Evolutionary conservation across 2,113 vertebrate genomes (phyloP).

Genomic region (Podilymbus podiceps): DNA sequence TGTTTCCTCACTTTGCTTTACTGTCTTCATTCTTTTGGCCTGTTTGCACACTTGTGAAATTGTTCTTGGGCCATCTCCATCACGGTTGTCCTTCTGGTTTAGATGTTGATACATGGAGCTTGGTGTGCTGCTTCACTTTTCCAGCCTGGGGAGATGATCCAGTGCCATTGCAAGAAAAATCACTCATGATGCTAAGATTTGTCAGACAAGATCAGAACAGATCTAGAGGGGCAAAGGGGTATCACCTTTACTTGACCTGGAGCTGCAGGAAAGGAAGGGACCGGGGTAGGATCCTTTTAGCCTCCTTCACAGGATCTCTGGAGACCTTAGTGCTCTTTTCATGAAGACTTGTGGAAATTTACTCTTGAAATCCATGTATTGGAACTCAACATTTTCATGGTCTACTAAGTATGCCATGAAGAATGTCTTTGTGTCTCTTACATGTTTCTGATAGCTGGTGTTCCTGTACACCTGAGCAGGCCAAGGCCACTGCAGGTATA

Average conservation of each 20-base stretch:
- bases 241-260: neutral
- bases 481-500: too few relatives aligned
- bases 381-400: neutral
- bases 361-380: neutral
- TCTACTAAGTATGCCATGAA: neutral
- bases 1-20: neutral
- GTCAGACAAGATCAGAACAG: neutral
- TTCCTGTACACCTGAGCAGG: neutral
- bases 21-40: neutral
- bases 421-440: neutral
- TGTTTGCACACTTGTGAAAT: accelerated
- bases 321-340: neutral
- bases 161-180: neutral
- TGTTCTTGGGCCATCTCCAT: neutral
- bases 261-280: neutral
- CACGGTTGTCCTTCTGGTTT: neutral
- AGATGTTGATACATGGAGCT: neutral
- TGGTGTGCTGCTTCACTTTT: neutral
- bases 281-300: neutral
- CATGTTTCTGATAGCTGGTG: neutral
- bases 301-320: neutral
- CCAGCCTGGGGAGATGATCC: neutral
- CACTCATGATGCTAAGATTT: neutral
- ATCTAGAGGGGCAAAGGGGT: neutral
- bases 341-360: neutral